Conservation (phyloP, 2,888 invertebrate species). For the Prosapia bicincta region DNA sequence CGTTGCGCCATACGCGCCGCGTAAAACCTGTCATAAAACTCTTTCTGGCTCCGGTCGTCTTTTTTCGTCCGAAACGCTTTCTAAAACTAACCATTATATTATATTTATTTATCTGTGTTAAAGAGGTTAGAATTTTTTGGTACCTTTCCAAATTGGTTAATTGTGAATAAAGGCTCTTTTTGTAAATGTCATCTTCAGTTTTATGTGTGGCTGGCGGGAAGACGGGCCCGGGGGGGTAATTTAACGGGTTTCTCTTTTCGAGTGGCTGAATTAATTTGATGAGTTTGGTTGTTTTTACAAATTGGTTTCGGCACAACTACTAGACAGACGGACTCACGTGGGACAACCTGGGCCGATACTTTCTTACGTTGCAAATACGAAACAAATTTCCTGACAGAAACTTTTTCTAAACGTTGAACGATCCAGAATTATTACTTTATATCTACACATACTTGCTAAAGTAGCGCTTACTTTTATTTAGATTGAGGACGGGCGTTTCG, state of each 20-base stretch:
- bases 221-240: background rate
- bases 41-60: background rate
- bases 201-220: background rate
- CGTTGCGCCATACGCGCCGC: background rate
- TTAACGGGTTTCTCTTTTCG: background rate
- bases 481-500: too few species aligned
- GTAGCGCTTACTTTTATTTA: too few species aligned
- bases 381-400: too few species aligned
- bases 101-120: background rate
- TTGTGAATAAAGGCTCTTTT: background rate
- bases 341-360: too few species aligned
- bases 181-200: background rate
- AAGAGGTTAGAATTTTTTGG: slow-evolving; percentile 2
- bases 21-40: background rate
- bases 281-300: background rate
- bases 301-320: background rate
- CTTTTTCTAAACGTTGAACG: too few species aligned
- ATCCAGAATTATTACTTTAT: too few species aligned
- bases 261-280: background rate
- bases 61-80: background rate
- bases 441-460: too few species aligned
- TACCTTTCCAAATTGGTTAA: background rate
- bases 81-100: slow-evolving; percentile 2
- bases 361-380: too few species aligned
- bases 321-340: background rate